Evolutionary conservation across 35 echinoderm and acorn worm species (phyloP), one percentile per base, ranked within the genome.

Genomic region (Apostichopus japonicus): DNA sequence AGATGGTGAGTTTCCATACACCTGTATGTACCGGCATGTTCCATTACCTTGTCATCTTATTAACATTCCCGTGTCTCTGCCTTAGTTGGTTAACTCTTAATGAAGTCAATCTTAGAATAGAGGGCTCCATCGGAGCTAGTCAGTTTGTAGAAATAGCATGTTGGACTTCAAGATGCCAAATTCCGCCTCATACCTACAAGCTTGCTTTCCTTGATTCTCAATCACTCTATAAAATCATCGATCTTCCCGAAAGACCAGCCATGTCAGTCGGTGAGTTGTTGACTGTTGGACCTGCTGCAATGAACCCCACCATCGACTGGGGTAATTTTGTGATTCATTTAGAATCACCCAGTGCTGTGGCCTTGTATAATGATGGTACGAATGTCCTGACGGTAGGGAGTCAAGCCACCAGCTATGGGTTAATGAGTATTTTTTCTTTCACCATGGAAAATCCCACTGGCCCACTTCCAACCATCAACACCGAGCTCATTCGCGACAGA

Each of bases 91-190:
- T 67, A 8, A 25, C 5, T 11, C 14, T 89, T 2, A 89, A 54
- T 89, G 86, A 89, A 33, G 86, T 89, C 6, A 65, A 89, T 53
- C 61, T 89, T 19, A 73, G 67, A 8, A 5, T 72, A 10, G 63
- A 72, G 6, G 86, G 86, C 17, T 89, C 86, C 15, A 89, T 2
- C 27, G 61, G 61, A 7, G 22, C 53, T 4, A 25, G 24, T 16
- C 86, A 89, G 62, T 89, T 89, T 89, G 86, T 89, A 16, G 86
- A 89, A 63, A 57, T 89, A 15, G 19, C 22, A 19, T 89, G 86
- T 52, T 19, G 6, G n/a, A 7, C 17, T 71, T 8, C 21, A 19
- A 72, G 23, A 5, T 89, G 86, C 24, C 4, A 25, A 8, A 89
- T 89, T 16, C 23, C 27, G 9, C 8, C 1, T 53, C 1, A 27